Conservation (phyloP, 2,888 invertebrate genomes). For the Eurois occulta region DNA sequence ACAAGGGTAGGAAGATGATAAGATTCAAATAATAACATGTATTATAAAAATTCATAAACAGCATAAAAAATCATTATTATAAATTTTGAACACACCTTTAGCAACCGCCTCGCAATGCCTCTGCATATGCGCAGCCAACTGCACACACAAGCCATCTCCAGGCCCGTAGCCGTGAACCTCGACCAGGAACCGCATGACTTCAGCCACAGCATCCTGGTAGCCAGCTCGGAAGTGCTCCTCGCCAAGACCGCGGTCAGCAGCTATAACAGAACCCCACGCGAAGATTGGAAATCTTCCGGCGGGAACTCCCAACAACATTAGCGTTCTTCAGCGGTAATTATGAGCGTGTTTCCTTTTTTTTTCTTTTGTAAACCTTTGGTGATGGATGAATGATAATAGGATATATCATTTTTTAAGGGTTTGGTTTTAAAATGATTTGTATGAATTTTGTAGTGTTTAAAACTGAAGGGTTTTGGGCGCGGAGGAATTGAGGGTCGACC, state of each 20-base stretch:
- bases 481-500: slow-evolving; percentile 24
- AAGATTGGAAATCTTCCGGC: slow-evolving; percentile 80
- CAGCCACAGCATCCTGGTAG: slow-evolving; percentile 97
- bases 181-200: slow-evolving; percentile 96
- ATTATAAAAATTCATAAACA: not conserved
- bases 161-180: slow-evolving; percentile 95
- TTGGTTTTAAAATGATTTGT: slow-evolving; percentile 1
- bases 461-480: not conserved
- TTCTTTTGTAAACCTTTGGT: slow-evolving; percentile 64
- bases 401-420: slow-evolving; percentile 1
- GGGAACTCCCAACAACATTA: slow-evolving; percentile 81
- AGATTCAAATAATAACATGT: not conserved
- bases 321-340: slow-evolving; percentile 74
- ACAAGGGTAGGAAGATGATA: not conserved
- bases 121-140: slow-evolving; percentile 95
- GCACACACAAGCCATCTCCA: slow-evolving; percentile 95
- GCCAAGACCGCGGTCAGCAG: slow-evolving; percentile 78
- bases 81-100: slow-evolving; percentile 83
- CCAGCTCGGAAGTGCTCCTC: slow-evolving; percentile 93
- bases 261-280: slow-evolving; percentile 83
- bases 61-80: too few relatives aligned
- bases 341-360: slow-evolving; percentile 51
- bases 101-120: slow-evolving; percentile 93
- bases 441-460: not conserved
- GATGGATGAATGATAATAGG: not conserved